Percentiles rank a stretch among this genome's conserved stretches.
Evolutionary conservation across 2,113 vertebrate genomes (phyloP).

Genomic region (Donacobius atricapilla): DNA sequence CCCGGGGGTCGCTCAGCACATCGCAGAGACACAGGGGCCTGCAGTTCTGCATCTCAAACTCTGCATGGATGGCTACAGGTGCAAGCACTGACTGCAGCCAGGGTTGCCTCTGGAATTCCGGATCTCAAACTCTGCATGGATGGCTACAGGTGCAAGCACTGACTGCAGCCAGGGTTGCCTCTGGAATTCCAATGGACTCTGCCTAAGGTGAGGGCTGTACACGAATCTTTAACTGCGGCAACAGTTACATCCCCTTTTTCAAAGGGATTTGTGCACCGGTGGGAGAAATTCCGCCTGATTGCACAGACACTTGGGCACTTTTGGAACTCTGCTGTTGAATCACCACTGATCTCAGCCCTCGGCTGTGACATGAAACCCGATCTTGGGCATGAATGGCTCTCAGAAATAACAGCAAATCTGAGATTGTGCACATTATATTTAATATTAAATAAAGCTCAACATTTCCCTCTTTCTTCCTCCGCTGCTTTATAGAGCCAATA

Average conservation of each 20-base stretch:
- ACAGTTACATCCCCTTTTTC: not conserved
- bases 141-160: rapidly evolving
- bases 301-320: not conserved
- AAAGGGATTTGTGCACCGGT: not conserved
- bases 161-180: not conserved
- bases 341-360: not conserved
- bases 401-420: not conserved
- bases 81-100: rapidly evolving
- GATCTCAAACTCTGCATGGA: not conserved
- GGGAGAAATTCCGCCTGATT: not conserved
- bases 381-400: not conserved
- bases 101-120: not conserved
- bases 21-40: not conserved
- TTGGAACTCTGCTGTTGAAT: not conserved
- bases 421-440: not conserved
- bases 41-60: not conserved
- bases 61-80: not conserved
- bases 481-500: not conserved
- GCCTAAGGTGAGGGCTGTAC: not conserved
- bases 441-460: not conserved
- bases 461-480: not conserved
- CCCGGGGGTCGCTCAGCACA: not conserved
- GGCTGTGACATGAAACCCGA: not conserved
- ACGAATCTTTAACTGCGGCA: not conserved
- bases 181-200: not conserved